Evolutionary conservation across 2,888 invertebrate species (phyloP).

Genomic region (Tipula confusa): DNA sequence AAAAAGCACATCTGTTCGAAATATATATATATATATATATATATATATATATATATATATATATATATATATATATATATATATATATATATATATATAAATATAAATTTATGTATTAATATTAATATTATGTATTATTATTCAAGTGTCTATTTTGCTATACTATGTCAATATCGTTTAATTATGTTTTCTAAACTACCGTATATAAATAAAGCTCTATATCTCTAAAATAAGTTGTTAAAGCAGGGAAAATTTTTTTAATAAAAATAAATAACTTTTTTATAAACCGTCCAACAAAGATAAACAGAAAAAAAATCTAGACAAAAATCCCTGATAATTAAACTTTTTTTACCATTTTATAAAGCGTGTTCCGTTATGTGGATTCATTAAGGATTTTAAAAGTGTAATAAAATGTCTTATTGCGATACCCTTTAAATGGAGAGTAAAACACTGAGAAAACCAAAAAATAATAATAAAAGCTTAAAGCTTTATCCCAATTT

Average conservation of each 20-base stretch:
- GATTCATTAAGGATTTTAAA: too few species aligned
- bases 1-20: too few species aligned
- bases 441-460: neutral
- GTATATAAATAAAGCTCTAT: neutral
- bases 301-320: neutral
- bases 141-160: too few species aligned
- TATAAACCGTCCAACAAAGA: constrained; percentile 20
- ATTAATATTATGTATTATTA: neutral
- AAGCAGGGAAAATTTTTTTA: neutral
- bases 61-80: too few species aligned
- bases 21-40: too few species aligned
- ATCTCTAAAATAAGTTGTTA: neutral
- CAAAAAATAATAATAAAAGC: neutral
- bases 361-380: too few species aligned
- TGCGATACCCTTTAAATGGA: neutral
- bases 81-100: too few species aligned
- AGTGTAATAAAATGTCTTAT: too few species aligned
- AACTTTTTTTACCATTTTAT: neutral
- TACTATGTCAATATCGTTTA: too few species aligned
- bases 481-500: constrained; percentile 25
- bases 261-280: constrained; percentile 12
- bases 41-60: too few species aligned
- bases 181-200: neutral
- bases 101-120: neutral
- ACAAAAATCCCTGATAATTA: neutral